Percentiles rank a stretch among this genome's conserved stretches.
These are phyloP conservation scores for Dicerorhinus sumatrensis DNA, from an alignment of 2,113 vertebrate species.

Conservation along the genomic window DNA sequence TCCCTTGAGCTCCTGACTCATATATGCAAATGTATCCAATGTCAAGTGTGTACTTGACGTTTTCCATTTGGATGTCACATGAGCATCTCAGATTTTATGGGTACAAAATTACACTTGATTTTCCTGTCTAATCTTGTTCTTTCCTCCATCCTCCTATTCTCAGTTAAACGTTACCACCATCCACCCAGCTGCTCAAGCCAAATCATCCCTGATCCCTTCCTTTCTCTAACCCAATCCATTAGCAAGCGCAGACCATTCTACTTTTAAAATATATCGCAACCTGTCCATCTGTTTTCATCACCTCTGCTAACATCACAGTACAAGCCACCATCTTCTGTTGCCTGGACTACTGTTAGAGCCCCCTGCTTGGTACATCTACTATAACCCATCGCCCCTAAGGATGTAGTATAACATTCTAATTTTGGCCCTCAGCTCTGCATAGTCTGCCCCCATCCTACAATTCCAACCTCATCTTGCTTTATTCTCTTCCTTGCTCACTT, in stretches of 20 bases:
- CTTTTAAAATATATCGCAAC: neutral
- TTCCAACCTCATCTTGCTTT: neutral
- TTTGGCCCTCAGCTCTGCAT: neutral
- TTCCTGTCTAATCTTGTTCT: neutral
- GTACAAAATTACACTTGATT: slow-evolving; percentile 36
- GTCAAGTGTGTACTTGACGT: neutral
- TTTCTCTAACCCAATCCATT: neutral
- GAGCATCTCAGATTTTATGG: slow-evolving; percentile 7
- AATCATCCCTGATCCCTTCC: neutral
- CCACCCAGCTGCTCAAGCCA: neutral
- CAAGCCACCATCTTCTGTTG: neutral
- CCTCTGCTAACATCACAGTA: neutral
- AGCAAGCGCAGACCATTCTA: neutral
- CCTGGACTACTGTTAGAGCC: neutral
- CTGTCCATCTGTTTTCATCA: neutral
- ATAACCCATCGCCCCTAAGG: neutral
- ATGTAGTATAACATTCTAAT: neutral
- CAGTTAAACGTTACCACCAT: neutral
- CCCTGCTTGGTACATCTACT: neutral
- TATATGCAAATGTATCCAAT: neutral
- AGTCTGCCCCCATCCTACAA: neutral
- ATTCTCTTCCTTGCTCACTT: neutral
- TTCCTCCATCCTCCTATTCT: neutral
- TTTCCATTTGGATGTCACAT: slow-evolving; percentile 35
- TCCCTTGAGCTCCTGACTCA: neutral